Evolutionary conservation across 2,113 vertebrate species (phyloP), one percentile per base, ranked within the genome.

Genomic region (Fregata magnificens): DNA sequence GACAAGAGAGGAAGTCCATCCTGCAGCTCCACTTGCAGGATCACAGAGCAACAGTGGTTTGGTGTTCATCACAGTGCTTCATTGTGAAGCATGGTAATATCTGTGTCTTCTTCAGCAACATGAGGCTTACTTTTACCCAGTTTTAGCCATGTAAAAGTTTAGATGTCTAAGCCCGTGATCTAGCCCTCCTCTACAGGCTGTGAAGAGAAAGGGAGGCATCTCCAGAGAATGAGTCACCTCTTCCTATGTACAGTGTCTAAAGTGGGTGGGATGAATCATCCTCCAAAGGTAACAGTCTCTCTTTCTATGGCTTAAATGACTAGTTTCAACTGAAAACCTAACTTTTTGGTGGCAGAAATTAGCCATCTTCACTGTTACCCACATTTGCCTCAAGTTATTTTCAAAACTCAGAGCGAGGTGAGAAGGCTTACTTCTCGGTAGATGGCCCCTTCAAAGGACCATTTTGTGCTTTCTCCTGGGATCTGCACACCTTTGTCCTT

Each of bases 231-330:
- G 96, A 96, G 93, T 97, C 96, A 96, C 82, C 29, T 93, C 71
- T 50, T 65, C 66, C 83, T n/a, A 61, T 77, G 74, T 34, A 10
- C 52, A 72, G 74, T 22, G 84, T 44, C 93, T 96, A 17, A 82
- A 96, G 96, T 96, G 95, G 96, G 96, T 96, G 96, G 95, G 40
- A 72, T 97, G 96, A 97, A 13, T 97, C 96, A 97, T 73, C 56
- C 70, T 96, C 77, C 73, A 66, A 96, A 93, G 89, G 93, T 88
- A 95, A 82, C 67, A 83, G 77, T 10, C 65, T 96, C 77, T 78
- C 59, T 82, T 89, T 93, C 94, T 67, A 2, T 71, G 82, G 22
- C 25, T 95, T 79, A 86, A 94, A 94, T 73, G 71, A 95, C 90
- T 95, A 58, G 66, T 65, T 94, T 82, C 58, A 85, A 62, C 66